These are phyloP conservation scores for Nycticryphes semicollaris DNA, from an alignment of 2,113 vertebrate species.

Conservation along the genomic window DNA sequence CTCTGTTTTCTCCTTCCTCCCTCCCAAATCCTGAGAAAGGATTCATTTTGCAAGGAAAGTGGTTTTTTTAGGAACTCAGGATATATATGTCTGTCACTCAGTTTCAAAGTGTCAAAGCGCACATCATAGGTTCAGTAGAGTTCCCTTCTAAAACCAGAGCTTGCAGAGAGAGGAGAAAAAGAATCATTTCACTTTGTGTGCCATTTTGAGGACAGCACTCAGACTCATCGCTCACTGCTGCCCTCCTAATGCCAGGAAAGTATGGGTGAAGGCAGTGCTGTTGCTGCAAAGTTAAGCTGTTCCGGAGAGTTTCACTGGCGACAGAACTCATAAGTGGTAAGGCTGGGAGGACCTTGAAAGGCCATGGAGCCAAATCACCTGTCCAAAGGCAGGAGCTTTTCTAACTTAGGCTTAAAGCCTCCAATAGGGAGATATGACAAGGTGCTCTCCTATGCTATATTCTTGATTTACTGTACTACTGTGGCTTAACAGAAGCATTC, in stretches of 20 bases:
- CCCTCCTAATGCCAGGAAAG: not conserved
- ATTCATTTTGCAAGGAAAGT: not conserved
- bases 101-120: not conserved
- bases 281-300: not conserved
- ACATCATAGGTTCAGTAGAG: not conserved
- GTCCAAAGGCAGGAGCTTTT: not conserved
- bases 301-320: not conserved
- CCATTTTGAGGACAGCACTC: not conserved
- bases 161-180: not conserved
- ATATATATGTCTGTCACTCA: not conserved
- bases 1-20: not conserved
- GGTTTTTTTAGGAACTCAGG: not conserved
- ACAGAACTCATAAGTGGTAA: fast-evolving
- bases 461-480: not conserved
- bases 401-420: not conserved
- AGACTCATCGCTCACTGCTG: fast-evolving
- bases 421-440: not conserved
- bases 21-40: not conserved
- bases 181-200: not conserved
- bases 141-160: not conserved
- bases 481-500: not conserved
- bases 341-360: not conserved
- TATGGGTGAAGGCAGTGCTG: not conserved
- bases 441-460: not conserved
- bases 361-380: not conserved